Base-by-base conservation (phyloP, 1,140 invertebrate species). In the Armadillidium nasatum region DNA sequence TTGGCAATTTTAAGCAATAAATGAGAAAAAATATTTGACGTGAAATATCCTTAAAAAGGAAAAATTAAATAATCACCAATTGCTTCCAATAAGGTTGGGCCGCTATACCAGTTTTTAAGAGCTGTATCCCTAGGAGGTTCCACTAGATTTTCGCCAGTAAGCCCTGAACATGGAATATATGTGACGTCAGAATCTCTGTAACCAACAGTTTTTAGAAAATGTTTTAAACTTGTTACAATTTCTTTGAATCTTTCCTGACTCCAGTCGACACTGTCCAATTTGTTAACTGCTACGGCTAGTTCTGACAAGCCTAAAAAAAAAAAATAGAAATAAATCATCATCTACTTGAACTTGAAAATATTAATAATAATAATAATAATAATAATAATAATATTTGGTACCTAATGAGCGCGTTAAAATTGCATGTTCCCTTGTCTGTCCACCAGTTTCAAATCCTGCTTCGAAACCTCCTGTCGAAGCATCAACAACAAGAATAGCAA, bases 361-460 rank as follows among this genome's bases (percentile, higher is more conserved):
- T 3, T 33, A 33, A 33, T 33, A 33, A 33, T 33, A 33, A 33
- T 33, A 33, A 33, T 33, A 33, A 33, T 33, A 33, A 33, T 33
- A 33, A 33, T 33, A 33, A 33, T 33, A 33, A 33, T 33, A 33
- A 33, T 33, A 33, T 3, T 43, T 76, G 80, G 77, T 82, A 88
- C 96, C 96, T 76, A 99, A 86, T 43, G 96, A 98, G 82, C 94
- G 87, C 0, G 97, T 91, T 7, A 99, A 86, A 13, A 99, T 85
- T 19, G 97, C 94, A 88, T 99, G 97, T 86, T 99, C 97, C 73
- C 96, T 87, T 0, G 97, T 99, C 87, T 99, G 97, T 43, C 97
- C 97, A 15, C 97, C 97, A 79, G 91, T 89, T 82, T 98, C 96
- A 86, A 99, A 99, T 6, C 97, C 97, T 72, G 96, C 97, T 86